A percentile compares a stretch with the other conserved stretches of the same genome.
phyloP scores from a whole-genome alignment of 2,888 invertebrate genomes.

The Cloeon dipterum region DNA sequence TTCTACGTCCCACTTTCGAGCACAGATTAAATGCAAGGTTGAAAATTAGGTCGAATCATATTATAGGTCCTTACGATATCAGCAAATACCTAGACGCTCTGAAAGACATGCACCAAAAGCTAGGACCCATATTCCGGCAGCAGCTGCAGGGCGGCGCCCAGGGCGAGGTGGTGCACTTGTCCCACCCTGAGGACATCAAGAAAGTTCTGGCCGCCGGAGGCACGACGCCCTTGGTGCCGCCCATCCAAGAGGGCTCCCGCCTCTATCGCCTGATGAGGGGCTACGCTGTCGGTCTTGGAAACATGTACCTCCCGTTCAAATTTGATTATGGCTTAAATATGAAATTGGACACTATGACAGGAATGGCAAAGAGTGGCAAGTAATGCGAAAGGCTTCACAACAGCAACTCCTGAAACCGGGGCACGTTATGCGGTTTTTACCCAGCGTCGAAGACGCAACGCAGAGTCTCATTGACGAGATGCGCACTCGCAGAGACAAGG shows the following conservation, averaged over 20 bases:
- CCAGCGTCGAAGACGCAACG: constrained; percentile 17
- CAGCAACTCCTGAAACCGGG: constrained; percentile 24
- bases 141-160: constrained; percentile 3
- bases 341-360: too few species aligned
- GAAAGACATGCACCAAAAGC: constrained; percentile 3
- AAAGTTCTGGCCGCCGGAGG: constrained; percentile 3
- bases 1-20: too few species aligned
- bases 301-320: constrained; percentile 2
- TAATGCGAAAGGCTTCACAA: constrained; percentile 21
- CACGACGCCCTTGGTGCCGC: constrained; percentile 4
- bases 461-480: constrained; percentile 17
- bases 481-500: constrained; percentile 9
- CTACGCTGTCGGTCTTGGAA: constrained; percentile 6
- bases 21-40: too few species aligned
- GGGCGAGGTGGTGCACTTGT: constrained; percentile 4
- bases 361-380: constrained; percentile 26
- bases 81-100: constrained; percentile 5
- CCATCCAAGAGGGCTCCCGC: constrained; percentile 6
- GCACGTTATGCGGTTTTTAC: constrained; percentile 20
- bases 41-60: too few species aligned
- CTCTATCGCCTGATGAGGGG: constrained; percentile 4
- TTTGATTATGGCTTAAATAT: too few species aligned
- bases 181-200: constrained; percentile 5
- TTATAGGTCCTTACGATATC: constrained; percentile 5
- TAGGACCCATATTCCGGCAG: constrained; percentile 5